These are phyloP conservation scores for Progne subis DNA, from an alignment of 2,113 vertebrate species.

Conservation along the genomic window DNA sequence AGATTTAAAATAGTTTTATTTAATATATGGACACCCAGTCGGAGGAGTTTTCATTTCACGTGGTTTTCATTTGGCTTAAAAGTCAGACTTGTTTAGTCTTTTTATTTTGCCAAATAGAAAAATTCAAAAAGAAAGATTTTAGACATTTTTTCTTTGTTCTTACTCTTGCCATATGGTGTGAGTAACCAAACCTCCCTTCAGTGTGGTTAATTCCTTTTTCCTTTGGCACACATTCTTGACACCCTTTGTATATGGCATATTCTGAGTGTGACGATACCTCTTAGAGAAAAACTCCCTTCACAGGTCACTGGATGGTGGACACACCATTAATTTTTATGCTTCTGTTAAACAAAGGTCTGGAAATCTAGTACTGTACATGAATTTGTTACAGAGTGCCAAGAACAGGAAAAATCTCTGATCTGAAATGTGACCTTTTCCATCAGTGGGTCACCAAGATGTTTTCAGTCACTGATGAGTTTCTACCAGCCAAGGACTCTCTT, in stretches of 20 bases:
- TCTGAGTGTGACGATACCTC: background rate
- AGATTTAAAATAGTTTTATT: background rate
- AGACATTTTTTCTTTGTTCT: constrained; percentile 36
- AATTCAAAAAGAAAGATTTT: background rate
- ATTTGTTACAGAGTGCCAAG: constrained; percentile 39
- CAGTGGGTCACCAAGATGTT: constrained; percentile 6
- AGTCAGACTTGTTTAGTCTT: constrained; percentile 51
- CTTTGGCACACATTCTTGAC: background rate
- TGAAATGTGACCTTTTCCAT: constrained; percentile 36
- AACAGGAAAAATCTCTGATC: constrained; percentile 21
- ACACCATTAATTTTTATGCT: constrained; percentile 58
- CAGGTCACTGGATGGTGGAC: constrained; percentile 38
- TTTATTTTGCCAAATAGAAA: constrained; percentile 55
- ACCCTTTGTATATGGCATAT: background rate
- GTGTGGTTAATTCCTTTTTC: constrained; percentile 18
- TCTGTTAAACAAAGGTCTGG: constrained; percentile 48
- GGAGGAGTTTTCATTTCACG: background rate
- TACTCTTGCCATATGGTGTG: background rate
- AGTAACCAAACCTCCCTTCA: constrained; percentile 25
- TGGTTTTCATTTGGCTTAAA: constrained; percentile 31
- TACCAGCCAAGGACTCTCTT: background rate
- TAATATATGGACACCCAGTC: background rate
- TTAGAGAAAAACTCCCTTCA: constrained; percentile 30
- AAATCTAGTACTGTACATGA: constrained; percentile 26
- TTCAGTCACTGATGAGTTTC: constrained; percentile 12